A percentile compares a stretch with the other conserved stretches of the same genome.
Evolutionary conservation across 2,113 vertebrate genomes (phyloP).

Genomic region (Grallaria varia): DNA sequence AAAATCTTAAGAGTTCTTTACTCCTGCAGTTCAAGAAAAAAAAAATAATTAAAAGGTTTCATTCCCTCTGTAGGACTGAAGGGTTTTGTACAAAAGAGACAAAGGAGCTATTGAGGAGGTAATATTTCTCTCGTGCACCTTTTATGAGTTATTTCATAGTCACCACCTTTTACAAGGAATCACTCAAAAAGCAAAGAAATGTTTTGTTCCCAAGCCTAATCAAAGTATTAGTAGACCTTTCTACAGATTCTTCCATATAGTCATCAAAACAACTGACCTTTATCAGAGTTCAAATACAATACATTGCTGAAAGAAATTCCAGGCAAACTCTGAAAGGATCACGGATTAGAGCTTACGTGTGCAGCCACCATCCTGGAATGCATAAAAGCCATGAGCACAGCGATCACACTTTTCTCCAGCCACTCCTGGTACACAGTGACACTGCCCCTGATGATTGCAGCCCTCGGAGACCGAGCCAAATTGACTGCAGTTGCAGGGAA

Average conservation of each 20-base stretch:
- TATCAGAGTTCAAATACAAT: neutral
- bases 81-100: neutral
- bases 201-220: neutral
- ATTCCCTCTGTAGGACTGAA: neutral
- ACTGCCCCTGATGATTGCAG: slow-evolving; percentile 81
- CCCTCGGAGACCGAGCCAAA: slow-evolving; percentile 75
- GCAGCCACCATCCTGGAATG: slow-evolving; percentile 78
- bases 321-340: neutral
- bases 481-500: slow-evolving; percentile 81
- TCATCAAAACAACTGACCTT: neutral
- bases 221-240: neutral
- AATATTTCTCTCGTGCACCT: neutral
- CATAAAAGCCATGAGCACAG: slow-evolving; percentile 83
- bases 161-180: neutral
- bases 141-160: neutral
- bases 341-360: slow-evolving; percentile 73
- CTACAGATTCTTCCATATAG: neutral
- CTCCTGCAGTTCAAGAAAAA: neutral
- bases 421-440: slow-evolving; percentile 82
- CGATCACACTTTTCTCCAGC: slow-evolving; percentile 82
- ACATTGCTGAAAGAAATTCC: neutral
- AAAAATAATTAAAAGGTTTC: neutral
- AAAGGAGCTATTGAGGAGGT: neutral
- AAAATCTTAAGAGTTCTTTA: no score
- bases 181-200: neutral